Evolutionary conservation across 2,797 vertebrate genomes (phyloP).

Genomic region (Malurus leucopterus): DNA sequence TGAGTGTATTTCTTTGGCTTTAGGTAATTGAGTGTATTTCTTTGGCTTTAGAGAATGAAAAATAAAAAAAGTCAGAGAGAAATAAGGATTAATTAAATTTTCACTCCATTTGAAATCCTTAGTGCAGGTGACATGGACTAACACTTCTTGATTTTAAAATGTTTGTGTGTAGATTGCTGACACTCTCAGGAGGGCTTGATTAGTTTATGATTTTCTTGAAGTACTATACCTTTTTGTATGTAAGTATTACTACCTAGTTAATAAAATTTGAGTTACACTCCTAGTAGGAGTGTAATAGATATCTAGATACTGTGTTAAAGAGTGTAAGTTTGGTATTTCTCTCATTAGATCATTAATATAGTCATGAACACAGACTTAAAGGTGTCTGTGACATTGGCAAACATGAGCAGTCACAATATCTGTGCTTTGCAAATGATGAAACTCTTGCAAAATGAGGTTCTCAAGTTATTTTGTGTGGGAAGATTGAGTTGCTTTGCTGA

Average conservation of each 20-base stretch:
- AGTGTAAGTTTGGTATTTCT: background rate
- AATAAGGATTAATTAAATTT: background rate
- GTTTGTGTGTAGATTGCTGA: background rate
- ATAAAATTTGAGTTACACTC: background rate
- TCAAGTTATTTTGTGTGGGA: background rate
- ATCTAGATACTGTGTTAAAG: background rate
- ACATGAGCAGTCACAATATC: background rate
- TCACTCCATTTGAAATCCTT: background rate
- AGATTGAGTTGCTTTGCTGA: background rate
- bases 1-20: background rate
- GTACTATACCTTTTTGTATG: background rate
- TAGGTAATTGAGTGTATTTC: background rate
- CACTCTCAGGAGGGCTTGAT: background rate
- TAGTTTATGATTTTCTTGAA: background rate
- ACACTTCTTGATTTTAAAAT: background rate
- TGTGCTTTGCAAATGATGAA: background rate
- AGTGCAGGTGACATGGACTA: background rate
- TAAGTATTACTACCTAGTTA: background rate
- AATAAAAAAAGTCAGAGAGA: background rate
- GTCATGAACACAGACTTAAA: background rate
- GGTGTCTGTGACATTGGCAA: background rate
- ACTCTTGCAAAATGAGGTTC: background rate
- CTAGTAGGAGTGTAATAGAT: background rate
- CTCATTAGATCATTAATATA: background rate
- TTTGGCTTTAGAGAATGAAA: background rate